These are phyloP conservation scores for Melinaea menophilus DNA, from an alignment of 2,888 invertebrate species.

Conservation along the genomic window DNA sequence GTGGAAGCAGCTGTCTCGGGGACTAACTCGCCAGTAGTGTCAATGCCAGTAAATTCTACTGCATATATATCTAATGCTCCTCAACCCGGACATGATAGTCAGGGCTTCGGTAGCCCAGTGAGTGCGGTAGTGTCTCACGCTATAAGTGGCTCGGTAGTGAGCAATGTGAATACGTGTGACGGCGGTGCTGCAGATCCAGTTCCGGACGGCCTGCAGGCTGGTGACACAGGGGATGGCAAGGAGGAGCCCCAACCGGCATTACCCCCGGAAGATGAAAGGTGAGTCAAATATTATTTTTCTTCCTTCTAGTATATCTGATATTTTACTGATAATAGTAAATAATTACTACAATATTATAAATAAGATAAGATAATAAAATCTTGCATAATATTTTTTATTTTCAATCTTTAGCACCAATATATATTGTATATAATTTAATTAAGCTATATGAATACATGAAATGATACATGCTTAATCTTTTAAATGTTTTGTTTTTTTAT, in stretches of 20 bases:
- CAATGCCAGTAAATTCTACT: conserved; percentile 68
- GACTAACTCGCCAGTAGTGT: conserved; percentile 74
- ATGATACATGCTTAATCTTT: too few species aligned
- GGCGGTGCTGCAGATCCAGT: conserved; percentile 65
- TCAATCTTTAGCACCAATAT: too few species aligned
- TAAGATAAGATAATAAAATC: conserved; percentile 20
- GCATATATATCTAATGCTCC: conserved; percentile 58
- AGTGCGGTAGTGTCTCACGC: conserved; percentile 73
- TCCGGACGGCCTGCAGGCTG: conserved; percentile 55
- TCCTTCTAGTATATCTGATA: conserved; percentile 11
- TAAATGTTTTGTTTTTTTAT: too few species aligned
- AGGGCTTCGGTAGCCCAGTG: conserved; percentile 74
- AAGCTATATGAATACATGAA: too few species aligned
- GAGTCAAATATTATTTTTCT: conserved; percentile 35
- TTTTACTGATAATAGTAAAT: conserved; percentile 16
- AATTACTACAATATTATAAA: conserved; percentile 15
- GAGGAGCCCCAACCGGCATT: conserved; percentile 60
- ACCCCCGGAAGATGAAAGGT: conserved; percentile 75
- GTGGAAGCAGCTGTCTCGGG: conserved; percentile 70
- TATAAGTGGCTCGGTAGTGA: conserved; percentile 67
- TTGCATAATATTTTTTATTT: conserved; percentile 17
- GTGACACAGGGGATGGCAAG: conserved; percentile 67
- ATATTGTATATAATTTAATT: too few species aligned
- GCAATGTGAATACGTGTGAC: conserved; percentile 72
- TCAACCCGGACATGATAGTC: conserved; percentile 65